Base-by-base conservation (phyloP, 2,888 invertebrate species). In the Himalopsyche anomala region DNA sequence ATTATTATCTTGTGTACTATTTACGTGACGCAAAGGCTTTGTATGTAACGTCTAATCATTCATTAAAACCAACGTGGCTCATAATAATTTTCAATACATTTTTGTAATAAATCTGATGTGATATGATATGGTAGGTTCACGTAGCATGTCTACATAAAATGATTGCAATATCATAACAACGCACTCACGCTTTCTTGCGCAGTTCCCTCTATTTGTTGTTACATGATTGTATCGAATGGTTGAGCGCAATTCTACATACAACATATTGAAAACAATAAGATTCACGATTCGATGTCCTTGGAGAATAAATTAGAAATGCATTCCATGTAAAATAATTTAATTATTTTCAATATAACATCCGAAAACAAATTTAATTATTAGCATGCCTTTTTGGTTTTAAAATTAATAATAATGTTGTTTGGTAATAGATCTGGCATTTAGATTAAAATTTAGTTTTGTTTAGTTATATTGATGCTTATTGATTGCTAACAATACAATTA, bases 131-230 rank as follows among this genome's bases (percentile, higher is more conserved):
- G 74, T 74, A 36, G 74, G 74, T 74, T 36, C 36, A 36, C 28
- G 74, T 36, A 36, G 28, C 74, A 36, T 74, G 74, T 74, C 74
- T 74, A 36, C 74, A 74, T 28, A 74, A 28, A 74, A 74, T 56
- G 83, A 83, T 83, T 83, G 83, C 83, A 69, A 12, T 69, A 69
- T 40, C 56, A 42, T 42, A n/a, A 51, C 51, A 51, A 83, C 83
- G 83, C 83, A 83, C 83, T 83, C 83, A 83, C 83, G 83, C 69
- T 69, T 69, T 83, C 42, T 83, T 83, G 83, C 74, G 83, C 17
- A 83, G 40, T 83, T 38, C 36, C 5, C 28, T 83, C 15, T 28
- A 36, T 69, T 69, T 36, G 69, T 74, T 74, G 74, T 74, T 38
- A 15, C 38, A 74, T 38, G 74, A 74, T 74, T 74, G 36, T 74